phyloP scores from a whole-genome alignment of 2,888 invertebrate species.

The Pachymerium ferrugineum region DNA sequence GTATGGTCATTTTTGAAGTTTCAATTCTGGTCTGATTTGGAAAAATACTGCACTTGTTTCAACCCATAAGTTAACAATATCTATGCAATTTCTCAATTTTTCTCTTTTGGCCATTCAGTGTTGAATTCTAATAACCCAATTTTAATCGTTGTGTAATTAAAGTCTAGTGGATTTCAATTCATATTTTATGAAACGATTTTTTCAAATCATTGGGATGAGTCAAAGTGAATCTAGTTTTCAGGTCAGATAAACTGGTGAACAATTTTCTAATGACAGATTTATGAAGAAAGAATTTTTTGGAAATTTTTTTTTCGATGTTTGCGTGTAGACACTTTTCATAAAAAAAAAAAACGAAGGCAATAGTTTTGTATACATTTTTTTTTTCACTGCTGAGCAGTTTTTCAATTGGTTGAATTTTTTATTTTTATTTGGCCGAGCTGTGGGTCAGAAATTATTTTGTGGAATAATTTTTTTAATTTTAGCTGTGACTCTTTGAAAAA shows the following conservation, averaged over 20 bases:
- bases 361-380: not conserved
- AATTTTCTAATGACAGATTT: not conserved
- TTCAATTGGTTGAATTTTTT: no score
- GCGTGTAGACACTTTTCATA: not conserved
- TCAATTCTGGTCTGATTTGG: not conserved
- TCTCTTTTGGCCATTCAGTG: not conserved
- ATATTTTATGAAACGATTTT: not conserved
- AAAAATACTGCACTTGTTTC: not conserved
- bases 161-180: not conserved
- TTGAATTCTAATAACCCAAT: not conserved
- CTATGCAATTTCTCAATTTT: not conserved
- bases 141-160: not conserved
- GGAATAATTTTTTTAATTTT: not conserved
- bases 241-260: not conserved
- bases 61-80: not conserved
- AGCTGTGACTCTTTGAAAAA: not conserved
- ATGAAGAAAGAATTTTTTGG: not conserved
- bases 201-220: constrained; percentile 3
- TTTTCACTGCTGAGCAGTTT: not conserved
- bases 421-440: not conserved
- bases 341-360: not conserved
- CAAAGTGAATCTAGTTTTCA: not conserved
- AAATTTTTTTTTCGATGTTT: not conserved
- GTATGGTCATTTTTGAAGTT: not conserved
- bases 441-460: not conserved